These are phyloP conservation scores for Enteromius thamalakanensis DNA, from an alignment of 2,797 vertebrate species.

Conservation along the genomic window DNA sequence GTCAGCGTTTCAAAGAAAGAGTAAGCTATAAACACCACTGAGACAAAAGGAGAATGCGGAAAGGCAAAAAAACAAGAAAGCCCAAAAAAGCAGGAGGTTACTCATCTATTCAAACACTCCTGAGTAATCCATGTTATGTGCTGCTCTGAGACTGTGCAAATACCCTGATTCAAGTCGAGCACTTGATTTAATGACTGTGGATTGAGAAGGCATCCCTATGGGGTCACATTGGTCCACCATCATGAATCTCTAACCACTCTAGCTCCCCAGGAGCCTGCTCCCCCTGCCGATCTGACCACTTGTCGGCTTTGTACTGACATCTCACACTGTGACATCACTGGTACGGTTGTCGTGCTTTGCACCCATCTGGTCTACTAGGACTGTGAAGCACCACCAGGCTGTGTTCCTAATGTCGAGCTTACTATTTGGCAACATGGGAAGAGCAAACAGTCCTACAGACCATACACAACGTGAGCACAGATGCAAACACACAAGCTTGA, in stretches of 20 bases:
- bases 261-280: neutral
- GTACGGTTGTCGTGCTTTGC: conserved; percentile 17
- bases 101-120: conserved; percentile 13
- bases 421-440: conserved; percentile 44
- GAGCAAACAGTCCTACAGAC: conserved; percentile 41
- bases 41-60: neutral
- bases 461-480: conserved; percentile 13
- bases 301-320: neutral
- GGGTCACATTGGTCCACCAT: conserved; percentile 28
- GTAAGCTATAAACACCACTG: neutral
- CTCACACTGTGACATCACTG: conserved; percentile 23
- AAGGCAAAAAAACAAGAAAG: neutral
- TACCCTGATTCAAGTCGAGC: conserved; percentile 15
- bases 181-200: conserved; percentile 36
- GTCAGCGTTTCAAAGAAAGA: conserved; percentile 8
- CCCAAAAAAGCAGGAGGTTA: conserved; percentile 21
- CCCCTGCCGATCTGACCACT: conserved; percentile 32
- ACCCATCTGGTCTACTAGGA: conserved; percentile 43
- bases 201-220: conserved; percentile 27
- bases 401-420: conserved; percentile 35
- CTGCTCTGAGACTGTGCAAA: conserved; percentile 16
- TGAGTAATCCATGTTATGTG: conserved; percentile 7
- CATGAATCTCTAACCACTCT: conserved; percentile 29
- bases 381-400: conserved; percentile 26
- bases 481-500: conserved; percentile 20